Evolutionary conservation across 2,797 vertebrate genomes (phyloP).

Genomic region (Buceros bicornis): DNA sequence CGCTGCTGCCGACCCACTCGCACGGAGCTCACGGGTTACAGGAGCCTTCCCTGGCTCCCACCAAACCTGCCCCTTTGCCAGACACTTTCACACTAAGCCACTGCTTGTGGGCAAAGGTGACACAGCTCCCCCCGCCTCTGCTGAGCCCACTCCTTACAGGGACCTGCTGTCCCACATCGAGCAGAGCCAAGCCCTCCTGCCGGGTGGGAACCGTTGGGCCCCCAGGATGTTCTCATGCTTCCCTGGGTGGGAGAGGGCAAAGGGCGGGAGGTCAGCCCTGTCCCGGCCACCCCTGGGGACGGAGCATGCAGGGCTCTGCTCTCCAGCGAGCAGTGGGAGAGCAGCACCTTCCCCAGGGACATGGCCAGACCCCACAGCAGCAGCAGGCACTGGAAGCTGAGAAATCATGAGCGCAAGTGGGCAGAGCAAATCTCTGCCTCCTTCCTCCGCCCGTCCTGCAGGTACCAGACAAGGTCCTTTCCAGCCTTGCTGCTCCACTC

Average conservation of each 20-base stretch:
- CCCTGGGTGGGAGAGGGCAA: neutral
- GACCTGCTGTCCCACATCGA: rapidly evolving
- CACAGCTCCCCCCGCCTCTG: neutral
- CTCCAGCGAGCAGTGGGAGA: neutral
- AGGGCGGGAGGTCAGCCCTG: constrained; percentile 1
- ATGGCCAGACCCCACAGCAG: rapidly evolving
- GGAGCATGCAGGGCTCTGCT: neutral
- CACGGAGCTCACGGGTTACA: rapidly evolving
- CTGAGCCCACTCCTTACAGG: neutral
- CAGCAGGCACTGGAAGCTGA: rapidly evolving
- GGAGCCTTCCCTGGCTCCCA: neutral
- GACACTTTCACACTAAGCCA: neutral
- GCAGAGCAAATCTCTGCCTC: neutral
- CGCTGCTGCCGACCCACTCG: neutral
- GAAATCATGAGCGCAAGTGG: rapidly evolving
- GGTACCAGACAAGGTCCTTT: neutral
- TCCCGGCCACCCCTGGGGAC: neutral
- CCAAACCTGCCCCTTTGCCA: neutral
- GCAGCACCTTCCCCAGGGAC: neutral
- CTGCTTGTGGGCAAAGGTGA: neutral
- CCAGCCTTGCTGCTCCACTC: neutral
- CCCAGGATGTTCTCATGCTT: neutral
- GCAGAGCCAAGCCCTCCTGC: rapidly evolving
- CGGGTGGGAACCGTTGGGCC: rapidly evolving
- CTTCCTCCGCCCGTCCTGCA: neutral